Evolutionary conservation across 2,888 invertebrate species (phyloP).

Genomic region (Schizotus pectinicornis): DNA sequence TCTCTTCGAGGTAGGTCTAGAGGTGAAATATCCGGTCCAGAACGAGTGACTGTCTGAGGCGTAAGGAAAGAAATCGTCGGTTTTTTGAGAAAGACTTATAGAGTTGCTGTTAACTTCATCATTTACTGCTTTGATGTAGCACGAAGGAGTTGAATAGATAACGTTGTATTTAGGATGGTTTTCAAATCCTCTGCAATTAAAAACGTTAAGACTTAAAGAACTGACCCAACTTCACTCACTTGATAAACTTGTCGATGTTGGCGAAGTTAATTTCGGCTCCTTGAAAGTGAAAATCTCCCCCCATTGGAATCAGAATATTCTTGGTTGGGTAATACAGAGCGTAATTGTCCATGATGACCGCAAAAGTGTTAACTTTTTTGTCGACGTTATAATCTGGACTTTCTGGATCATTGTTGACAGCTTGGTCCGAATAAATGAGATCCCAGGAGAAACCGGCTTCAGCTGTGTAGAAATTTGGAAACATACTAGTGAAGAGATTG

Average conservation of each 20-base stretch:
- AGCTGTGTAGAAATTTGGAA: conserved; percentile 67
- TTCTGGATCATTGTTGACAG: conserved; percentile 81
- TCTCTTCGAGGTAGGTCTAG: conserved; percentile 65
- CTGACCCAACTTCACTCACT: conserved; percentile 53
- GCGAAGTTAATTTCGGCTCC: conserved; percentile 68
- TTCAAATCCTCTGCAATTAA: conserved; percentile 30
- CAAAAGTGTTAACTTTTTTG: conserved; percentile 64
- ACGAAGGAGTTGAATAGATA: conserved; percentile 82
- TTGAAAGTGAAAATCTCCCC: conserved; percentile 74
- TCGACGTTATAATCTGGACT: conserved; percentile 87
- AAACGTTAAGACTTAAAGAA: background rate
- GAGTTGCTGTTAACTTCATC: conserved; percentile 51
- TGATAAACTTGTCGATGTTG: conserved; percentile 76
- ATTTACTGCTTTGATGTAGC: conserved; percentile 76
- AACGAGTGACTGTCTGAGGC: conserved; percentile 69
- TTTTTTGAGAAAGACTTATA: conserved; percentile 54
- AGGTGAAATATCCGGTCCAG: conserved; percentile 76
- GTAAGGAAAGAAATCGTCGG: conserved; percentile 72
- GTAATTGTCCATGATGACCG: conserved; percentile 47
- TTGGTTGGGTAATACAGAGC: conserved; percentile 62
- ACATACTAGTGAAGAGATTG: conserved; percentile 44
- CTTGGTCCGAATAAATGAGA: conserved; percentile 80
- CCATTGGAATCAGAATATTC: conserved; percentile 74
- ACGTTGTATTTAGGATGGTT: conserved; percentile 65
- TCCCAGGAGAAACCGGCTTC: conserved; percentile 95